Conservation (phyloP, 2,113 vertebrate genomes). For the Butastur rufipennis region DNA sequence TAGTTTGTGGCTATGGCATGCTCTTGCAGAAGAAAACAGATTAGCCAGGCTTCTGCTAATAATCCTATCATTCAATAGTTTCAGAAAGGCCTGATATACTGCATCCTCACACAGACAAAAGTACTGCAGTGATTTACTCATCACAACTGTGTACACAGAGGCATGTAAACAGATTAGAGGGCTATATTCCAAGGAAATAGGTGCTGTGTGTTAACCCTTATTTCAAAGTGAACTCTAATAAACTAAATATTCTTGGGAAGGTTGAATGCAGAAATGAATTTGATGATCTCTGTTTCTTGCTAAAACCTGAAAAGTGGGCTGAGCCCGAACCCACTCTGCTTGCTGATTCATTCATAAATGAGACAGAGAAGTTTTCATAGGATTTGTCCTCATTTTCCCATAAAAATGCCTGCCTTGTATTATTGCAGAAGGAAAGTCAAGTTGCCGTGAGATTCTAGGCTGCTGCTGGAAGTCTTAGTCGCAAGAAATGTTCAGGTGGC, state of each 20-base stretch:
- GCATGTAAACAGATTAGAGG: not conserved
- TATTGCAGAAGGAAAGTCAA: not conserved
- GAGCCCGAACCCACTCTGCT: not conserved
- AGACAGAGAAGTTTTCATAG: not conserved
- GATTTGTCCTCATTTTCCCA: not conserved
- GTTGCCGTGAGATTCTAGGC: not conserved
- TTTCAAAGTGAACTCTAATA: not conserved
- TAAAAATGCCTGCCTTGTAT: not conserved
- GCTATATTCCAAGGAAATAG: not conserved
- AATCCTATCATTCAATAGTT: not conserved
- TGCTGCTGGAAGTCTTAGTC: not conserved
- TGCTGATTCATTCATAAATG: not conserved
- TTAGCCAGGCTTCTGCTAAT: not conserved
- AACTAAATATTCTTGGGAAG: not conserved
- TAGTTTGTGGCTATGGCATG: not conserved
- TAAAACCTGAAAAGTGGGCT: not conserved
- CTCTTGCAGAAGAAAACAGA: not conserved
- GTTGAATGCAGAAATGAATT: not conserved
- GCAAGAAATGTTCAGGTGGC: not conserved
- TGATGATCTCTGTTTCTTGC: not conserved
- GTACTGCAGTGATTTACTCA: not conserved
- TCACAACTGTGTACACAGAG: not conserved
- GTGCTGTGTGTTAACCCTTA: not conserved
- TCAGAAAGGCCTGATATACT: not conserved
- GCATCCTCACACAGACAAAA: not conserved